Conservation (phyloP, 2,888 invertebrate species). For the Parasteatoda lunata region DNA sequence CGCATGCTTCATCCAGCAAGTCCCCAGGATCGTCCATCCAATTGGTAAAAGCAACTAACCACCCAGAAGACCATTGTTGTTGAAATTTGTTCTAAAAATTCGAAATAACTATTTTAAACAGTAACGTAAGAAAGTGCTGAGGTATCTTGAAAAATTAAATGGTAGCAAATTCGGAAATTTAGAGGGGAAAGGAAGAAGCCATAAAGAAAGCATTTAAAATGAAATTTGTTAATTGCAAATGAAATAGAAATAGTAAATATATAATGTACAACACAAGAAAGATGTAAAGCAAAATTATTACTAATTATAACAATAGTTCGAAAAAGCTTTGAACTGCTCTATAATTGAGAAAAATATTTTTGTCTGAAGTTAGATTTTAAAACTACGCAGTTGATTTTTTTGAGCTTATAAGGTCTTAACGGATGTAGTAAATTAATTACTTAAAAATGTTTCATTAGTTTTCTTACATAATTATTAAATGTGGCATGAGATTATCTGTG, state of each 20-base stretch:
- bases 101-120: no score
- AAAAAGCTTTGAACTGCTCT: no score
- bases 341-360: no score
- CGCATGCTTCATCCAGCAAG: conserved; percentile 21
- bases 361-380: no score
- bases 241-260: not conserved
- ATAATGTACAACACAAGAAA: not conserved
- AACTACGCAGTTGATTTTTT: no score
- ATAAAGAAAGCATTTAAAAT: not conserved
- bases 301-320: no score
- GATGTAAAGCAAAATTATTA: not conserved
- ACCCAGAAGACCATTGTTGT: conserved; percentile 49
- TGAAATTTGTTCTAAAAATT: conserved; percentile 14
- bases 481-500: no score
- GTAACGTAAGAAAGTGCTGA: not conserved
- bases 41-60: conserved; percentile 30
- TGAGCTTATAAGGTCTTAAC: no score
- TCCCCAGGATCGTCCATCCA: conserved; percentile 16
- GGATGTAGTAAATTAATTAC: no score
- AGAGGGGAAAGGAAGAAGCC: not conserved
- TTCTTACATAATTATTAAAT: no score
- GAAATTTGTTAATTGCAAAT: not conserved
- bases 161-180: not conserved
- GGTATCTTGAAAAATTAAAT: not conserved
- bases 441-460: no score